Evolutionary conservation across 2,797 vertebrate genomes (phyloP).

Genomic region (Sebastolobus alascanus): DNA sequence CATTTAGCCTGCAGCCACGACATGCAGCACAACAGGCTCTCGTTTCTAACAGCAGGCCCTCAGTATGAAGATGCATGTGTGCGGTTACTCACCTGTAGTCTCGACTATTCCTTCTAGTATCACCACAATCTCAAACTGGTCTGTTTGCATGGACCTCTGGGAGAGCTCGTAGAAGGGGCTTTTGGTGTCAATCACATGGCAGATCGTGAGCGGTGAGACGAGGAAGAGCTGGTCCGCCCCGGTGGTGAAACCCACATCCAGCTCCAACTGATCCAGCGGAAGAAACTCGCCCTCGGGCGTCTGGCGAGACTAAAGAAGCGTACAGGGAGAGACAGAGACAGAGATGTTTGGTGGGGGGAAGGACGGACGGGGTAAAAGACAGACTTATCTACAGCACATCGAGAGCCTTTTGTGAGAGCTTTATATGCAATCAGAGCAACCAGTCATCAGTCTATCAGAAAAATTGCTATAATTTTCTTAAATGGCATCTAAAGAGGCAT

Average conservation of each 20-base stretch:
- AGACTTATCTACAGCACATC: constrained; percentile 62
- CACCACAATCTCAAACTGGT: constrained; percentile 99
- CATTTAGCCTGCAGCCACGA: constrained; percentile 30
- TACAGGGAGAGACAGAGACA: constrained; percentile 70
- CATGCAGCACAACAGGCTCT: constrained; percentile 16
- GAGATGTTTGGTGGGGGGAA: constrained; percentile 54
- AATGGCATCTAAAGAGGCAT: constrained; percentile 11
- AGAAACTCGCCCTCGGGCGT: constrained; percentile 99
- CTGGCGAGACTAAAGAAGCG: constrained; percentile 93
- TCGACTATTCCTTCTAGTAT: constrained; percentile 99
- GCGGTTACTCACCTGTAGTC: constrained; percentile 93
- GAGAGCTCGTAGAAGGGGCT: constrained; percentile 99
- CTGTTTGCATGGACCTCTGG: constrained; percentile 97
- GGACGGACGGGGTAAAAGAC: constrained; percentile 61
- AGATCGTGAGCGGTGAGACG: constrained; percentile 98
- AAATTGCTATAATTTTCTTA: constrained; percentile 17
- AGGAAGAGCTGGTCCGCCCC: constrained; percentile 99
- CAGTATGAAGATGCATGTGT: not conserved
- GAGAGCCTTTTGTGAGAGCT: constrained; percentile 66
- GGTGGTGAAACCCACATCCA: constrained; percentile 99
- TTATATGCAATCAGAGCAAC: constrained; percentile 73
- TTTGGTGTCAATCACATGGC: constrained; percentile 98
- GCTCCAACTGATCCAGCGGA: constrained; percentile 97
- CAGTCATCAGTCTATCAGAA: constrained; percentile 59
- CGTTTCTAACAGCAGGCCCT: not conserved